Base-by-base conservation (phyloP, 2,888 invertebrate genomes). In the Temnothorax ravouxi region DNA sequence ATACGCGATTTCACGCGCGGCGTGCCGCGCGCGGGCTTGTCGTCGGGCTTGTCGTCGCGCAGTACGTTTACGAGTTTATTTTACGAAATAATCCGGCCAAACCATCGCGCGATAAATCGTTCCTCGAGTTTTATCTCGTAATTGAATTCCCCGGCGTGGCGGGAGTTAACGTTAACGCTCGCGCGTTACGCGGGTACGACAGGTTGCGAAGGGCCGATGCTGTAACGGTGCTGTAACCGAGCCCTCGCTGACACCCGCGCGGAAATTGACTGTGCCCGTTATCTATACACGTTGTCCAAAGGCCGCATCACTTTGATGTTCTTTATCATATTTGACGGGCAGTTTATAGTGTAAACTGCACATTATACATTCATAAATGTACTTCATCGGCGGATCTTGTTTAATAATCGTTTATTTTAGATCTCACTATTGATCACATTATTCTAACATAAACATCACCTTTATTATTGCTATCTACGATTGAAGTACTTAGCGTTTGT, bases 121-220 rank as follows among this genome's bases (percentile, higher is more conserved):
- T 72, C 38, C 72, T 71, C 79, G 47, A 71, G 79, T 79, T 79
- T 80, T 71, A 80, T 80, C 79, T 80, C 72, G 79, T 80, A 80
- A 80, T 80, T 80, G 79, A 80, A 80, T 80, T 80, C 38, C 47
- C 72, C 72, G 71, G 47, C 56, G 44, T 29, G 29, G 34, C 44
- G 72, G 38, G 72, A 59, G 79, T 80, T 61, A 67, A 80, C 79
- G 79, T 72, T 80, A 71, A 72, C 79, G 79, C 47, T 18, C 59
- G 34, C 47, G 59, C 72, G 79, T 59, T 80, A 80, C 72, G 79
- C 34, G 59, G 25, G 71, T n/a, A 71, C 59, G 79, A 80, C 79
- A 80, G 59, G 59, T 5, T 38, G 25, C 72, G 59, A 44, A 29
- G 47, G 18, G 67, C 25, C 21, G 79, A 47, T 34, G 79, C 71